These are phyloP conservation scores for Neosalanx taihuensis DNA, from an alignment of 2,797 vertebrate species.

Conservation along the genomic window DNA sequence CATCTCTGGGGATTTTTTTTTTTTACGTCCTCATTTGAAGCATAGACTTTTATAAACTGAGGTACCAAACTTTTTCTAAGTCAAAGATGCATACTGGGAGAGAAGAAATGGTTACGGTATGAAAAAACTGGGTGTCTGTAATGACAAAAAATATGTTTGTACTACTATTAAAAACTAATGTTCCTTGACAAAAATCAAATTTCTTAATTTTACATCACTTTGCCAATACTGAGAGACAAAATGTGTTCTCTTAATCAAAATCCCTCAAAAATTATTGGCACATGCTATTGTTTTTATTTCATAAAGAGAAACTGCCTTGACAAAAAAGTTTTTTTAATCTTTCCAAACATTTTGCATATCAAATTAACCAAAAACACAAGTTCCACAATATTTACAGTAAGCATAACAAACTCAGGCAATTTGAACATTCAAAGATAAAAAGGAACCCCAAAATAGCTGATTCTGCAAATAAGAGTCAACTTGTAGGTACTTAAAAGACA, in stretches of 20 bases:
- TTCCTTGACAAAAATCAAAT: constrained; percentile 50
- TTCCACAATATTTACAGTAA: constrained; percentile 63
- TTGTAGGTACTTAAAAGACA: constrained; percentile 53
- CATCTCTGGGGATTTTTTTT: constrained; percentile 18
- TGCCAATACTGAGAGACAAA: background rate
- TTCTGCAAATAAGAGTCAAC: constrained; percentile 73
- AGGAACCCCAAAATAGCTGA: constrained; percentile 41
- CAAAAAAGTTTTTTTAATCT: constrained; percentile 47
- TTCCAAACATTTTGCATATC: constrained; percentile 61
- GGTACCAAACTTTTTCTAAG: constrained; percentile 43
- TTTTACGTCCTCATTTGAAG: constrained; percentile 34
- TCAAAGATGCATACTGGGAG: constrained; percentile 23
- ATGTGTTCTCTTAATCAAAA: constrained; percentile 10
- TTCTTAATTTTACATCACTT: background rate
- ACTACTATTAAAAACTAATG: constrained; percentile 58
- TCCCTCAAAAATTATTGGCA: constrained; percentile 22
- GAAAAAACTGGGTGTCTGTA: constrained; percentile 38
- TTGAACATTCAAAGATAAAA: constrained; percentile 53
- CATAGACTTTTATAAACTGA: constrained; percentile 26
- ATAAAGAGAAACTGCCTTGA: constrained; percentile 49
- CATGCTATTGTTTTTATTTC: constrained; percentile 68
- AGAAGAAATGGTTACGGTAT: constrained; percentile 1
- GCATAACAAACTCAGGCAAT: constrained; percentile 42
- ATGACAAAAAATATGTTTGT: constrained; percentile 35
- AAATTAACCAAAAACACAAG: constrained; percentile 60